A percentile compares a stretch with the other conserved stretches of the same genome.
These are phyloP conservation scores for Myoxocephalus aenaeus DNA, from an alignment of 2,797 vertebrate genomes.

Conservation along the genomic window DNA sequence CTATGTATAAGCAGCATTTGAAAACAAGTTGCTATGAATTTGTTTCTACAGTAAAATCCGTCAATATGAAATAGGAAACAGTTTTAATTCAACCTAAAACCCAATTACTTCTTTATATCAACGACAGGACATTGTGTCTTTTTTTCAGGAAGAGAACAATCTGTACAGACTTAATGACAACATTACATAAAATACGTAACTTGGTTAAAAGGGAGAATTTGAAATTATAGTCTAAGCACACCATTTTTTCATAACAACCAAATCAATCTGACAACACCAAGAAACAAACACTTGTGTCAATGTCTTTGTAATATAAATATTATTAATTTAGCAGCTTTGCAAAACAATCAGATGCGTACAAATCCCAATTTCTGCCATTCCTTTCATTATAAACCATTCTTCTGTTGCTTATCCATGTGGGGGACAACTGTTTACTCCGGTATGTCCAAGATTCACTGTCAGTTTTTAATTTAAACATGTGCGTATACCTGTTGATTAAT, in stretches of 20 bases:
- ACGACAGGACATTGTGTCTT: background rate
- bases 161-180: background rate
- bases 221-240: background rate
- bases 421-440: background rate
- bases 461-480: constrained; percentile 10
- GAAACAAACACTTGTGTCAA: background rate
- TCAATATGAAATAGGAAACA: constrained; percentile 2
- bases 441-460: background rate
- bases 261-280: background rate
- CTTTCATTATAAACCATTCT: background rate
- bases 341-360: constrained; percentile 21
- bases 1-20: background rate
- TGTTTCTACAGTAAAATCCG: background rate
- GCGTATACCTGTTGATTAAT: constrained; percentile 53
- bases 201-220: background rate
- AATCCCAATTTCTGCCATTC: background rate
- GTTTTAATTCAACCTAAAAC: constrained; percentile 10
- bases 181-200: background rate
- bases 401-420: background rate
- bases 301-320: background rate
- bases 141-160: background rate
- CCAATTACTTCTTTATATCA: background rate
- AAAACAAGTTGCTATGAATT: constrained; percentile 7
- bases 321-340: background rate
- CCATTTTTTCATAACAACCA: constrained; percentile 5